Base-by-base conservation (phyloP, 2,113 vertebrate genomes). In the Apeltes quadracus region DNA sequence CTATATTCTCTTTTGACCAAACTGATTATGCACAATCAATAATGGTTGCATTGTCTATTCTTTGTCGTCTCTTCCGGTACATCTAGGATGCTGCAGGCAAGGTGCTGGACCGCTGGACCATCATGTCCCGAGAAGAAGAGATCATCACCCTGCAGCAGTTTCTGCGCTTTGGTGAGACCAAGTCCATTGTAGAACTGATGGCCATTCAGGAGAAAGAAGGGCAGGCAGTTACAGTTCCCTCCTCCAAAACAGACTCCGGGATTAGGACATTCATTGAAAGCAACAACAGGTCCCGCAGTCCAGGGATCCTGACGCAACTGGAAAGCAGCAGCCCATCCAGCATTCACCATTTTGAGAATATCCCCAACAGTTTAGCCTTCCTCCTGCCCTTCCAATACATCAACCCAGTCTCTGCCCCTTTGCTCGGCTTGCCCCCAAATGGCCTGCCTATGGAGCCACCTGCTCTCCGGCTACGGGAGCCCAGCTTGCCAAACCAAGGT, bases 71-170 rank as follows among this genome's bases (percentile, higher is more conserved):
- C 76, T 77, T 86, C 75, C 85, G 95, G 94, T 95, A 92, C 92
- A 92, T 95, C 76, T 93, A 99, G 97, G 98, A 99, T 93, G 93
- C 96, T 96, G 97, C 97, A 89, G 97, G 98, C 95, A 99, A 99
- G 93, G 97, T 99, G 91, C 93, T 99, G 93, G 98, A 99, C 94
- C 97, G 98, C 89, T 99, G 98, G 98, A 95, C 95, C 91, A 99
- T 99, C 93, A 99, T 99, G 98, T 99, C 97, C 87, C 93, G 97
- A 88, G 98, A 99, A 95, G 98, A 99, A 84, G 98, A 99, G 93
- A 99, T 99, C 92, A 99, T 99, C 93, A 99, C 98, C 93, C 95
- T 99, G 89, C 98, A 99, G 95, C 97, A 99, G 91, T 99, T 99
- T 91, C 90, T 99, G 86, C 95, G 98, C 90, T 99, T 99, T 90